Evolutionary conservation across 2,888 invertebrate genomes (phyloP).

Genomic region (Lumbricus terrestris): DNA sequence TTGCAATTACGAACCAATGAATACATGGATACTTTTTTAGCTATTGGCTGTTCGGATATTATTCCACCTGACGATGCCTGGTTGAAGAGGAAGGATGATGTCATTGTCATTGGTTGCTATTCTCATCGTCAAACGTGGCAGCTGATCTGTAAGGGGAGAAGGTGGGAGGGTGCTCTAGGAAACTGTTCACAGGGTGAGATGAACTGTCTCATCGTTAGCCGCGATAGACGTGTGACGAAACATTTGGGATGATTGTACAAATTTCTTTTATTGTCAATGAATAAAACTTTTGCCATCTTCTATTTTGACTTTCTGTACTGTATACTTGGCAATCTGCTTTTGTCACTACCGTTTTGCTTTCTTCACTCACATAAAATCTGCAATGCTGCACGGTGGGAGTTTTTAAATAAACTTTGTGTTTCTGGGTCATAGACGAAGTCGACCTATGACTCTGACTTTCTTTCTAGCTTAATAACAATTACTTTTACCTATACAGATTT

Average conservation of each 20-base stretch:
- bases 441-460: neutral
- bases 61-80: conserved; percentile 21
- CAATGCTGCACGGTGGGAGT: too few species aligned
- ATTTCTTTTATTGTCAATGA: neutral
- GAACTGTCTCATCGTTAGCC: neutral
- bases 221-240: neutral
- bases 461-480: neutral
- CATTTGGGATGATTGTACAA: neutral
- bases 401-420: neutral
- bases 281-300: neutral
- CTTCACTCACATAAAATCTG: neutral
- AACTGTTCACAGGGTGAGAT: conserved; percentile 25
- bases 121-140: conserved; percentile 23
- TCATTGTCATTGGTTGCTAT: conserved; percentile 23
- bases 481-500: neutral
- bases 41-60: conserved; percentile 22
- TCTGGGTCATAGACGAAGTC: neutral
- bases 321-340: neutral
- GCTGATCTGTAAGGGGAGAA: neutral
- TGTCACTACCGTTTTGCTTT: neutral
- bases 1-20: neutral
- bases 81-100: conserved; percentile 23
- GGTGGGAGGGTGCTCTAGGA: conserved; percentile 26
- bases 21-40: neutral
- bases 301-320: neutral